These are phyloP conservation scores for Oryzias woworae DNA, from an alignment of 2,113 vertebrate genomes.

Conservation along the genomic window DNA sequence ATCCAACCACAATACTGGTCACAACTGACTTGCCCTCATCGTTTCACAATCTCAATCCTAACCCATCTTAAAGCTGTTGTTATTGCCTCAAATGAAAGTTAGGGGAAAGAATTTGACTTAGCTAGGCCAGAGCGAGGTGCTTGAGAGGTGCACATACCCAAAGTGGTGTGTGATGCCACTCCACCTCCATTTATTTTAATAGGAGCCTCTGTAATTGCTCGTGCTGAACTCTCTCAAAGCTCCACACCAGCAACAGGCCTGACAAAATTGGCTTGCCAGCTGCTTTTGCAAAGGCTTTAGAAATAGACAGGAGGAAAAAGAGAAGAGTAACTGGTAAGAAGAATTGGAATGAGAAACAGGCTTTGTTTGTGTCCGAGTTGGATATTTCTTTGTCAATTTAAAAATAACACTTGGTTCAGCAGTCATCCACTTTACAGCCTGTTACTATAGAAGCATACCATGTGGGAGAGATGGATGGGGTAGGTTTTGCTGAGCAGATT, in stretches of 20 bases:
- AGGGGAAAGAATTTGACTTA: slow-evolving; percentile 83
- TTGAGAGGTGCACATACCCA: slow-evolving; percentile 82
- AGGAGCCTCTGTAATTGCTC: slow-evolving; percentile 89
- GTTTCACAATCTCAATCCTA: slow-evolving; percentile 69
- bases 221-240: slow-evolving; percentile 82
- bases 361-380: slow-evolving; percentile 89
- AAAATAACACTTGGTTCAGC: slow-evolving; percentile 94
- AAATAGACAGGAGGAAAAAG: slow-evolving; percentile 20
- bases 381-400: slow-evolving; percentile 95
- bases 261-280: slow-evolving; percentile 86
- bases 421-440: slow-evolving; percentile 56
- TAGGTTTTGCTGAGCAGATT: slow-evolving; percentile 81
- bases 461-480: slow-evolving; percentile 64
- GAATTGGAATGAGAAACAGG: slow-evolving; percentile 88
- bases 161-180: slow-evolving; percentile 85
- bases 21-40: slow-evolving; percentile 15
- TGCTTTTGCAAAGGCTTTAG: slow-evolving; percentile 74
- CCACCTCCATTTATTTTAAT: slow-evolving; percentile 88
- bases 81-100: slow-evolving; percentile 83
- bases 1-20: slow-evolving; percentile 43
- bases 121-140: slow-evolving; percentile 84
- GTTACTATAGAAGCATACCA: slow-evolving; percentile 41
- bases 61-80: slow-evolving; percentile 83
- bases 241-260: slow-evolving; percentile 81
- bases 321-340: slow-evolving; percentile 29